Evolutionary conservation across 2,113 vertebrate species (phyloP).

Genomic region (Galemys pyrenaicus): DNA sequence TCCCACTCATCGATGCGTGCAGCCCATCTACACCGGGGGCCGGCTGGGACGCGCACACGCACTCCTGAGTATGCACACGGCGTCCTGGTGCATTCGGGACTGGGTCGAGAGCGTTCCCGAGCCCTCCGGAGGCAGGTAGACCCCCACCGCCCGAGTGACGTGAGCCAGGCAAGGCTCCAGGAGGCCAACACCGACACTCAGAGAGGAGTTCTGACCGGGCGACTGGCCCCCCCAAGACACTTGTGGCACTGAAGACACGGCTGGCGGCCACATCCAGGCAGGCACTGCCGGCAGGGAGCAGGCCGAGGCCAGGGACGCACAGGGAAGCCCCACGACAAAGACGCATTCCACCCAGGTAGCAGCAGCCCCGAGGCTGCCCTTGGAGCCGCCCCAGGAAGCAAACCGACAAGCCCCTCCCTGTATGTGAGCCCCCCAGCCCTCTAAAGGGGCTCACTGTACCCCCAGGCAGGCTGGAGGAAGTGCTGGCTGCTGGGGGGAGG

Average conservation of each 20-base stretch:
- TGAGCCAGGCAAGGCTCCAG: background rate
- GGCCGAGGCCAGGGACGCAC: background rate
- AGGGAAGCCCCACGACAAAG: background rate
- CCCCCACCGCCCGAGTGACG: too few species aligned
- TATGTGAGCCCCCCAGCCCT: background rate
- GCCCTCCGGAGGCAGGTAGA: background rate
- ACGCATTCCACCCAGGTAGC: fast-evolving
- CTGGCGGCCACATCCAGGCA: background rate
- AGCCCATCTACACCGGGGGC: too few species aligned
- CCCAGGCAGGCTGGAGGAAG: background rate
- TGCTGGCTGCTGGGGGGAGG: fast-evolving
- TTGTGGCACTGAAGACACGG: background rate
- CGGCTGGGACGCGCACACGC: too few species aligned
- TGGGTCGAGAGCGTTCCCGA: background rate
- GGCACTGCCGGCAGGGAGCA: background rate
- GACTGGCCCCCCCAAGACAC: background rate
- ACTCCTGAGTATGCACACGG: background rate
- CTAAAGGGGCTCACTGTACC: background rate
- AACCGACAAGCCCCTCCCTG: background rate
- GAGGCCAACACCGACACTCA: background rate
- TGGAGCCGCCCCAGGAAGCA: fast-evolving
- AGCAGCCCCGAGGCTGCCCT: background rate
- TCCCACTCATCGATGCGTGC: too few species aligned
- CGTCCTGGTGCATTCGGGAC: fast-evolving
- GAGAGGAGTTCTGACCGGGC: background rate